Base-by-base conservation (phyloP, 1,140 invertebrate genomes). In the Drosophila athabasca region DNA sequence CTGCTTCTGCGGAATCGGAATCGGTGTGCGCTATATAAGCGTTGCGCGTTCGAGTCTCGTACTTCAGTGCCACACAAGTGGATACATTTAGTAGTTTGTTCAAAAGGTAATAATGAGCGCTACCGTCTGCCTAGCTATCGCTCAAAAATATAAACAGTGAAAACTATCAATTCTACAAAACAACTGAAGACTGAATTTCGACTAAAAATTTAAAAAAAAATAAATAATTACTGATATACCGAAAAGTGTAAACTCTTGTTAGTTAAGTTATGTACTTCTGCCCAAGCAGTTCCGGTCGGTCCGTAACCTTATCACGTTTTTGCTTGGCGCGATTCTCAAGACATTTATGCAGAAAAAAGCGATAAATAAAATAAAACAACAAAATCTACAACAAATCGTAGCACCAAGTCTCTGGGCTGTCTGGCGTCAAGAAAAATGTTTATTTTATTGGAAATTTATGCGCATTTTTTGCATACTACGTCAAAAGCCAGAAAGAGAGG, bases 31-130 rank as follows among this genome's bases (percentile, higher is more conserved):
- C 82, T 85, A 85, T 85, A 87, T 78, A 85, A 85, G 66, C 83
- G 78, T 87, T 78, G 82, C 82, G 82, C 82, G 82, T 87, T 85
- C 74, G 77, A 75, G 71, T 82, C 82, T 87, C 81, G 73, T 75
- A 84, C 81, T 85, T 85, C 77, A 85, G 81, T 87, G 62, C 78
- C 82, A 85, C 82, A 87, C 78, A 81, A 87, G 82, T 85, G 82
- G 82, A 85, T 85, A 87, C 69, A 85, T 85, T 85, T 78, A 85
- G 82, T 85, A 85, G 82, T 85, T 85, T 85, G 82, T 82, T 87
- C 53, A 65, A 82, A 87, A 87, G 82, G 82, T 87, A 85, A 85
- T 64, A 68, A 67, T 51, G 26, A 43, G 58, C 60, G 69, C 58
- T 35, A 4, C 5, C 24, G 24, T 5, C 31, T 35, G 2, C 31